Evolutionary conservation across 1,140 invertebrate genomes (phyloP).

Genomic region (Leucophenga varia): DNA sequence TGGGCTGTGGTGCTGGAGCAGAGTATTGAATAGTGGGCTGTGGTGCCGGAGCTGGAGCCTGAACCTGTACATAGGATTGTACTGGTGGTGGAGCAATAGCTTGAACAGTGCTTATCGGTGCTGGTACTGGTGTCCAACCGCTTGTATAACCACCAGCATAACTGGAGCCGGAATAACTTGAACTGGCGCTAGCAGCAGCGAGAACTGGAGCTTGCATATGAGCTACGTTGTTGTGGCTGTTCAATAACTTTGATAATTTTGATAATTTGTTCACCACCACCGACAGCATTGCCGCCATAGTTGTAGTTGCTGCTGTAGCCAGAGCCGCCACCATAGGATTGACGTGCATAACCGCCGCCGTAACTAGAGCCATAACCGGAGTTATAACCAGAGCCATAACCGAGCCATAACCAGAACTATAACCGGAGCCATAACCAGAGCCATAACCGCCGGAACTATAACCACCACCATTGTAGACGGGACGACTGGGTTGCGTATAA

Average conservation of each 20-base stretch:
- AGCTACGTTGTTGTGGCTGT: conserved; percentile 20
- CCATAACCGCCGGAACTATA: conserved; percentile 18
- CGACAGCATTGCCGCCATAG: conserved; percentile 4
- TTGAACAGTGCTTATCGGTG: too few species aligned
- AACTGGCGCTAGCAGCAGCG: conserved; percentile 12
- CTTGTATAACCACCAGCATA: conserved; percentile 3
- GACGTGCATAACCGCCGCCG: conserved; percentile 16
- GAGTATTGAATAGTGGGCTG: conserved; percentile 1
- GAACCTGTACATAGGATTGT: conserved; percentile 6
- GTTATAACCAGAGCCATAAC: neutral
- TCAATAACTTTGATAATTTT: conserved; percentile 42
- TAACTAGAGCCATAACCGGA: conserved; percentile 3
- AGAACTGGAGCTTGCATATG: conserved; percentile 15
- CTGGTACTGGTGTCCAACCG: conserved; percentile 17
- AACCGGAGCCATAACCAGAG: conserved; percentile 6
- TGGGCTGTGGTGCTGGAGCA: conserved; percentile 4
- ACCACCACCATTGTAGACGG: conserved; percentile 26
- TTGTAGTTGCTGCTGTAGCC: neutral
- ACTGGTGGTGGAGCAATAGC: conserved; percentile 14
- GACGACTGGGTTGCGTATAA: conserved; percentile 38
- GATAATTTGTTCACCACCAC: conserved; percentile 33
- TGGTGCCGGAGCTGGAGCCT: conserved; percentile 16
- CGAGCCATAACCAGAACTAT: conserved; percentile 7
- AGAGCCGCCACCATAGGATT: conserved; percentile 15
- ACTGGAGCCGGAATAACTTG: conserved; percentile 9